Base-by-base conservation (phyloP, 2,797 vertebrate species). In the Lepidocolaptes lacrymiger region DNA sequence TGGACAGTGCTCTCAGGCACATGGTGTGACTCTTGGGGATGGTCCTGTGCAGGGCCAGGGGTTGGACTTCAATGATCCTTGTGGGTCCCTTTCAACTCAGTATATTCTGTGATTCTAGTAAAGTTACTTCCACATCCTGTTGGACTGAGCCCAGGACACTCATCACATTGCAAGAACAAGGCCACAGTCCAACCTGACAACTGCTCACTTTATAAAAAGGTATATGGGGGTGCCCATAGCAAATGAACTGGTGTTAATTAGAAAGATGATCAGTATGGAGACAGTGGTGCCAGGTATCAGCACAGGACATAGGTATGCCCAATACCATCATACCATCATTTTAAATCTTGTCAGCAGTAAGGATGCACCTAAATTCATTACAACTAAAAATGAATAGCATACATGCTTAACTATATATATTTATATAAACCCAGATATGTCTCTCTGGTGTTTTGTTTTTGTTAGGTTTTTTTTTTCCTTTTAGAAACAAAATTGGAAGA, bases 401-500 rank as follows among this genome's bases (percentile, higher is more conserved):
- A 41, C 6, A 4, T 49, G 44, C 49, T 68, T 67, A 32, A 34
- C 43, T 32, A 61, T 23, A 43, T 27, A 37, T 17, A 36, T 11
- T 17, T 37, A 19, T 16, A 52, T 10, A 72, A 22, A 26, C 14
- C 20, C 27, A 32, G 23, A 7, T 27, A 11, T 17, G 28, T 34
- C 7, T 73, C 46, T 63, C 30, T 64, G 6, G 14, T 48, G 34
- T 18, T 20, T 59, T 66, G 22, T 4, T 16, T 39, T 59, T 14
- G 9, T 46, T 56, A 44, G 9, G 16, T 44, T 44, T 44, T 41
- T 34, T 62, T 32, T 75, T 72, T 52, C 2, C 2, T 55, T 90
- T 76, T 23, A 62, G 78, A 69, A 93, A 91, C 54, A 84, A 75
- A 89, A 68, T 51, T 58, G 39, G 72, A 89, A 94, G 66, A 89